A percentile compares a stretch with the other conserved stretches of the same genome.
These are phyloP conservation scores for Megalopta genalis DNA, from an alignment of 1,140 invertebrate species.

Conservation along the genomic window DNA sequence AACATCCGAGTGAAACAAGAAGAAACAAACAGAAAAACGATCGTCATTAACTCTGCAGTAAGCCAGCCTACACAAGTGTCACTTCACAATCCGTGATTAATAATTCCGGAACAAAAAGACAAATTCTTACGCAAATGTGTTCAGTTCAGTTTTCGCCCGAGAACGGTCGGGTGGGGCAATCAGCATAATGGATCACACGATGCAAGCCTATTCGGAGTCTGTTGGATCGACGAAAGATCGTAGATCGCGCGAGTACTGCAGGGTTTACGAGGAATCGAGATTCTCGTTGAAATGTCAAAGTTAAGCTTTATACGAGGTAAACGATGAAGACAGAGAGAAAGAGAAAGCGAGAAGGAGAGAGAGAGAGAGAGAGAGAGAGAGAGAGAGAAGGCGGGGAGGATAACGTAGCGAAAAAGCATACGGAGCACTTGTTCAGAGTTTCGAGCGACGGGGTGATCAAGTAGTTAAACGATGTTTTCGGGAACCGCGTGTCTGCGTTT, in stretches of 20 bases:
- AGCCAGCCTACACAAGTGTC: slow-evolving; percentile 12
- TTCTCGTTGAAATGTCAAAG: slow-evolving; percentile 54
- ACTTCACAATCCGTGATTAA: neutral
- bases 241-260: slow-evolving; percentile 46
- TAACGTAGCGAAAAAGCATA: slow-evolving; percentile 27
- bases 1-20: slow-evolving; percentile 8
- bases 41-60: slow-evolving; percentile 62
- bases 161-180: neutral
- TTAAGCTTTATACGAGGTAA: slow-evolving; percentile 48
- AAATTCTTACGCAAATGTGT: slow-evolving; percentile 39
- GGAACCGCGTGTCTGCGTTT: slow-evolving; percentile 51
- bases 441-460: neutral
- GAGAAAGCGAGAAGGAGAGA: neutral
- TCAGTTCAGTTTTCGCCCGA: slow-evolving; percentile 35
- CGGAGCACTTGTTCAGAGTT: slow-evolving; percentile 41
- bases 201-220: slow-evolving; percentile 1
- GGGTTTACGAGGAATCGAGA: slow-evolving; percentile 62
- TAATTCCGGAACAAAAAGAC: neutral
- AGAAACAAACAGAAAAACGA: slow-evolving; percentile 22
- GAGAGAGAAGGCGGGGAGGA: neutral
- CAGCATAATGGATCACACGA: neutral
- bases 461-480: slow-evolving; percentile 36
- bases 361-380: neutral
- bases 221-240: neutral
- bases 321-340: neutral